Conservation (phyloP, 2,888 invertebrate species). For the Lacanobia wlatinum region DNA sequence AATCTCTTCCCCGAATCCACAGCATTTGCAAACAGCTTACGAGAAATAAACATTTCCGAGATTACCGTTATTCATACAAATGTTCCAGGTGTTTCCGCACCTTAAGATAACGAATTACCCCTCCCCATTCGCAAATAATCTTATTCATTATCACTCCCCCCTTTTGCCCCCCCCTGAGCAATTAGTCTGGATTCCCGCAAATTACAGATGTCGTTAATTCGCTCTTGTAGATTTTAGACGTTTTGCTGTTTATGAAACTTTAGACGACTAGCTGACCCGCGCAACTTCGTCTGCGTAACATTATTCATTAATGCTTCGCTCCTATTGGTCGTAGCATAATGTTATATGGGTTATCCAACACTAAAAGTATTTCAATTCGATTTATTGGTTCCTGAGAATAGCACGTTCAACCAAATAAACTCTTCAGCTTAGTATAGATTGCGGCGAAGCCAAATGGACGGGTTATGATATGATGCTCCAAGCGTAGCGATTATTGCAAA, state of each 20-base stretch:
- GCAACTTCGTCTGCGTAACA: no score
- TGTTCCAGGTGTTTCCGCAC: constrained; percentile 37
- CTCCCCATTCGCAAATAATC: constrained; percentile 40
- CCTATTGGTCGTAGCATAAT: no score
- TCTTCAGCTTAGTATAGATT: no score
- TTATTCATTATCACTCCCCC: constrained; percentile 39
- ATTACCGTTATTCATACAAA: constrained; percentile 28
- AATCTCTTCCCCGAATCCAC: neutral
- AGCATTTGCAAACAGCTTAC: neutral
- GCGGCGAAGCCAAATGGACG: no score
- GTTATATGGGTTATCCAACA: no score
- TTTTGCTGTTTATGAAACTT: neutral
- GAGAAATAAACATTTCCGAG: constrained; percentile 21
- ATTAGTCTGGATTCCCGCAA: constrained; percentile 52
- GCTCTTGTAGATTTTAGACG: constrained; percentile 18
- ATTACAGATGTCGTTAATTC: constrained; percentile 40
- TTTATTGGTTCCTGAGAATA: no score
- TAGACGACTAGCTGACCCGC: no score
- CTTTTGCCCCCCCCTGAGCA: neutral
- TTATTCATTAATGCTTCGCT: no score
- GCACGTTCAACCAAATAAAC: no score
- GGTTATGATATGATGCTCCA: no score
- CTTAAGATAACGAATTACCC: constrained; percentile 35
- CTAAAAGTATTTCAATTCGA: no score
- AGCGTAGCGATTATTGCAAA: no score